Evolutionary conservation across 2,888 invertebrate species (phyloP), one percentile per base, ranked within the genome.

Genomic region (Machimus atricapillus): DNA sequence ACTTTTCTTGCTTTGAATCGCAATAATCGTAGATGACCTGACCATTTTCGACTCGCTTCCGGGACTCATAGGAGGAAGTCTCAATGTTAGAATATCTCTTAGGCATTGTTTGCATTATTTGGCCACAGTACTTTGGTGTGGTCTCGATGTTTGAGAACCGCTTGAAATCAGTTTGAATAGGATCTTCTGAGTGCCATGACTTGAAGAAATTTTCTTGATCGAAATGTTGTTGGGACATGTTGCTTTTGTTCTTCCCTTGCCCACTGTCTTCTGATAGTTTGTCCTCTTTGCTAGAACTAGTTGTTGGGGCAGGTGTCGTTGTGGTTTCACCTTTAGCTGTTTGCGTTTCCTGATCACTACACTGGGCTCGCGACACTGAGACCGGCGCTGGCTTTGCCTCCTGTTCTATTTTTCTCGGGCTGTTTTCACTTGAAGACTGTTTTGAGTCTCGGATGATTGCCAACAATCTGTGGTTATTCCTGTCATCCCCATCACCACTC

Each of bases 381-480:
- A 87, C 81, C 73, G 34, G 58, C 66, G 81, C 34, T 79, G 87
- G 74, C 86, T 86, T 56, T 81, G 46, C 76, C 23, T 37, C 43
- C 85, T 85, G 66, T 87, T 89, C 89, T 52, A 87, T 82, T 86
- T 89, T 87, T 74, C 89, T 88, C 88, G 89, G 89, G 86, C 89
- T 88, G 88, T 87, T 88, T 85, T 86, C 88, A 86, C 87, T 87
- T 12, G 77, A 56, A n/a, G 87, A 85, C 87, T 93, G 91, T 83
- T 91, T 90, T 87, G 94, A 93, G 90, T 94, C 94, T 90, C 94
- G 93, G 91, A 95, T 94, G 89, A 95, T 93, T 90, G 95, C 94
- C 91, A 95, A 92, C 89, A 95, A 93, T 89, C 95, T 94, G 92
- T 94, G 94, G 91, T 94, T 94, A 89, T 90, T 90, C 94, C 93